Base-by-base conservation (phyloP, 2,797 vertebrate genomes). In the Sus cebifrons region DNA sequence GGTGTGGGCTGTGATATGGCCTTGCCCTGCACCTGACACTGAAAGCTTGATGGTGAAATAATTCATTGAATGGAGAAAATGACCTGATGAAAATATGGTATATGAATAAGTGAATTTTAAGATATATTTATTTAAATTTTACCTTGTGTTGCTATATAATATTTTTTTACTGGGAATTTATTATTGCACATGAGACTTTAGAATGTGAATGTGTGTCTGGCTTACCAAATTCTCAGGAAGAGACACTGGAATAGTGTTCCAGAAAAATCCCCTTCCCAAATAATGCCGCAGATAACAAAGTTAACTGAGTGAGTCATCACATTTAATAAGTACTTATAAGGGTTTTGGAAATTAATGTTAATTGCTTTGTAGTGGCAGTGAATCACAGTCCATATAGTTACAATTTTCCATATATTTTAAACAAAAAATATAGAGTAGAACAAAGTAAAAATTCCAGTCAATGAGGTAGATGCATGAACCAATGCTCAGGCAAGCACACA, bases 391-490 rank as follows among this genome's bases (percentile, higher is more conserved):
- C 23, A 79, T 8, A 77, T 25, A 5, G 36, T 92, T 94, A 77
- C 0, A 88, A 58, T 71, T 92, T 64, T 58, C 21, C 21, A 44
- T 82, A 29, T 83, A 52, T 54, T 81, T 90, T 81, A 77, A 75
- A 71, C n/a, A 36, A 8, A 89, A 95, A 64, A 78, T 92, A 91
- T 44, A 68, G 1, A 92, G 16, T 70, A 2, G 20, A 18, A 94
- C 64, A 96, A 95, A 92, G 23, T 75, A 36, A 86, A 95, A 91
- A 54, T 62, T 62, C 20, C 25, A 78, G 62, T 49, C 60, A 97
- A 65, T 64, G 16, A 91, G 12, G 11, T 79, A 95, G 40, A 58
- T 79, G 1, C 8, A 77, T 49, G 86, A 94, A 90, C 40, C 11
- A 91, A 9, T 81, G 16, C 40, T 68, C n/a, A 91, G 2, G 2